Evolutionary conservation across 2,888 invertebrate species (phyloP), one percentile per base, ranked within the genome.

Genomic region (Pristionchus arcanus): DNA sequence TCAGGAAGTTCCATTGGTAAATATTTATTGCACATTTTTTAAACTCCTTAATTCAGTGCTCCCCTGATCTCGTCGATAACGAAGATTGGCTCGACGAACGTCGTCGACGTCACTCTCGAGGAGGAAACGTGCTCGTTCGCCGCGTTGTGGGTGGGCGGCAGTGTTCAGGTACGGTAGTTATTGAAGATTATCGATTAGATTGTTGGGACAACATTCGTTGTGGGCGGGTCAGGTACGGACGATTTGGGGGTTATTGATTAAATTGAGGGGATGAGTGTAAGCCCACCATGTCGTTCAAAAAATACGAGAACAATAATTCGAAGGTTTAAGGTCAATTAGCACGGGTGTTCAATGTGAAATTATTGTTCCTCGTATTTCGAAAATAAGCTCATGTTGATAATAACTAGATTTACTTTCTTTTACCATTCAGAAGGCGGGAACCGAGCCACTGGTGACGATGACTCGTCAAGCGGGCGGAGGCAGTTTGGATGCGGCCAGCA

Each of bases 91-190:
- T 90, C 91, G 21, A 90, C 91, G 0, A 93, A 93, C 66, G 92
- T 94, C 16, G 89, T 94, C 19, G 94, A 94, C 87, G 92, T 93
- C 49, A 92, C 92, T 4, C 90, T 91, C 11, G 91, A 90, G 86
- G 94, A 94, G 90, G 94, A 94, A 71, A 90, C 90, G 15, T 94
- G 94, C 86, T 90, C 92, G 31, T 90, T 92, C 55, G 92, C 93
- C 19, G 91, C 93, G 28, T 89, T 94, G 7, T 93, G 91, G 89
- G 91, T 94, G 37, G 94, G 92, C 25, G 90, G 93, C 11, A 89
- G 81, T 90, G 49, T 25, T 28, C 59, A 87, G 59, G 87, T 88
- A 53, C 49, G 42, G 71, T 49, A 68, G 63, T 63, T 25, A 55
- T 74, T 37, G 21, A 37, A 68, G 9, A 68, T 68, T 68, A 68